These are phyloP conservation scores for Monopis laevigella DNA, from an alignment of 2,888 invertebrate species.

Conservation along the genomic window DNA sequence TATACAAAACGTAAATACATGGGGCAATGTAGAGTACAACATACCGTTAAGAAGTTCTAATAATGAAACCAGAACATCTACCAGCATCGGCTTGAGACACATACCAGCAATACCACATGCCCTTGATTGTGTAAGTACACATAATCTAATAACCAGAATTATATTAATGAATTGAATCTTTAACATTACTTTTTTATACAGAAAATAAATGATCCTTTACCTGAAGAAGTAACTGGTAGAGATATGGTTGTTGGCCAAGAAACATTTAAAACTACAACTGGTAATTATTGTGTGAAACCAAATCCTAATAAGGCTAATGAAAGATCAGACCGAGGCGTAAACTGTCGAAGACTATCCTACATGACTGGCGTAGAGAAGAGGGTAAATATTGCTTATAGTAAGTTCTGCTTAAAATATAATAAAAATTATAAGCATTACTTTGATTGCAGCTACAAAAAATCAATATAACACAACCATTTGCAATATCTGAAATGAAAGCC, in stretches of 20 bases:
- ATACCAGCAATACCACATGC: constrained; percentile 49
- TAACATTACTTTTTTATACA: constrained; percentile 17
- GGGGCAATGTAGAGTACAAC: constrained; percentile 60
- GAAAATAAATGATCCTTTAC: constrained; percentile 49
- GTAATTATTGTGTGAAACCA: constrained; percentile 52
- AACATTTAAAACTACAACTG: constrained; percentile 39
- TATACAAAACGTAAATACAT: constrained; percentile 50
- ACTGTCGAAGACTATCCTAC: constrained; percentile 43
- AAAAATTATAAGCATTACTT: neutral
- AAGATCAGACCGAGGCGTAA: constrained; percentile 45
- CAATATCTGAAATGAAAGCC: constrained; percentile 54
- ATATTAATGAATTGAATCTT: neutral
- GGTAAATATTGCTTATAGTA: constrained; percentile 23
- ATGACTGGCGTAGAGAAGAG: constrained; percentile 54
- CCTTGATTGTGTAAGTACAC: constrained; percentile 50
- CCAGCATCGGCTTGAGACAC: constrained; percentile 42
- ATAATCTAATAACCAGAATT: neutral
- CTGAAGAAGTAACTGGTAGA: constrained; percentile 41
- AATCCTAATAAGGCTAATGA: constrained; percentile 61
- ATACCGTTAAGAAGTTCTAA: constrained; percentile 44
- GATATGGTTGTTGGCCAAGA: constrained; percentile 56
- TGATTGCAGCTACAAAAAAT: constrained; percentile 42
- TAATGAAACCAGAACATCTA: constrained; percentile 45
- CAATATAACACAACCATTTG: constrained; percentile 33
- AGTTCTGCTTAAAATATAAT: neutral